phyloP scores from a whole-genome alignment of 2,113 vertebrate species.

The Suncus etruscus region DNA sequence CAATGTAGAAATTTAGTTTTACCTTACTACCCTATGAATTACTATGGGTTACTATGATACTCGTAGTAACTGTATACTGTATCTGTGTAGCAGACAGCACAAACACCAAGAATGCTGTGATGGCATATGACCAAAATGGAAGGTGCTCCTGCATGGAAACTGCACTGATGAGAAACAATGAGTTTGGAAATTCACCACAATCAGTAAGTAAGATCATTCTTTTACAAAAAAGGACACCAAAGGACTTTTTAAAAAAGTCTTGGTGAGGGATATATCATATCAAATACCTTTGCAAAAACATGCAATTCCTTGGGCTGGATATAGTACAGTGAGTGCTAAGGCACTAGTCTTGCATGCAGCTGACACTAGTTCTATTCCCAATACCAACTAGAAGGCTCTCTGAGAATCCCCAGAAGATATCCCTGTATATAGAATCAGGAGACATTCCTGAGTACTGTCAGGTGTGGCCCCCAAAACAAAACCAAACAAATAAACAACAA shows the following conservation, averaged over 20 bases:
- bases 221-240: constrained; percentile 35
- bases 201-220: neutral
- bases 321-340: no score
- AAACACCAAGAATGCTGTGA: neutral
- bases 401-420: no score
- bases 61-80: neutral
- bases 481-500: no score
- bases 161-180: neutral
- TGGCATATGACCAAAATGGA: neutral
- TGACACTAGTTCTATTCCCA: no score
- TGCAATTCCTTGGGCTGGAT: no score
- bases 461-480: no score
- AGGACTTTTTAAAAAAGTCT: neutral
- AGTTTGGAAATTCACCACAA: neutral
- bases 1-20: constrained; percentile 26
- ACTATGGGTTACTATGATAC: neutral
- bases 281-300: no score
- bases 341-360: no score
- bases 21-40: neutral
- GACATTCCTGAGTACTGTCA: no score
- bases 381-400: no score
- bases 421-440: no score
- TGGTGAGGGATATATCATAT: no score
- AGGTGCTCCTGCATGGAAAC: neutral
- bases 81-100: neutral